These are phyloP conservation scores for Papilio xuthus DNA, from an alignment of 1,140 invertebrate species.

Conservation along the genomic window DNA sequence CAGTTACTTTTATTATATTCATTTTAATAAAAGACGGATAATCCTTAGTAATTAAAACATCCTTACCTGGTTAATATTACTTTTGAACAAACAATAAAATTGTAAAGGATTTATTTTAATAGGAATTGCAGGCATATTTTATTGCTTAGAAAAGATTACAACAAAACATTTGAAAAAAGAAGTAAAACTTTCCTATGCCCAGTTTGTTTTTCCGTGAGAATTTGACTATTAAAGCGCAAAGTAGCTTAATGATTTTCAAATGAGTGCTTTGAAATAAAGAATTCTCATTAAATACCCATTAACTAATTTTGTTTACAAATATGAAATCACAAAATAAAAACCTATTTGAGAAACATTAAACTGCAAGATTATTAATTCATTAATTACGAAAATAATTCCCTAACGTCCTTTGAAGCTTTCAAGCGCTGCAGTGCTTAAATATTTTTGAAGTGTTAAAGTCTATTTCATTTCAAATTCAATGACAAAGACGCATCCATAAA, in stretches of 20 bases:
- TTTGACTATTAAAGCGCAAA: not conserved
- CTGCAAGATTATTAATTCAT: not conserved
- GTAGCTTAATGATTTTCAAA: not conserved
- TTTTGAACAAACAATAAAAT: not conserved
- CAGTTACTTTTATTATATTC: no score
- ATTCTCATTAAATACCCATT: not conserved
- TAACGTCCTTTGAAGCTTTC: not conserved
- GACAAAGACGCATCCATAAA: conserved; percentile 67
- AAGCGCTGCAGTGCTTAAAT: conserved; percentile 42
- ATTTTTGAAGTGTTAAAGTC: conserved; percentile 31
- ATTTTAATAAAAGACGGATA: no score
- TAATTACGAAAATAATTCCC: not conserved
- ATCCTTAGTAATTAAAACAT: no score
- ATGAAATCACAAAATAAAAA: not conserved
- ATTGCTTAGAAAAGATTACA: not conserved
- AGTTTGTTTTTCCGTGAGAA: not conserved
- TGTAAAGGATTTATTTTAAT: not conserved
- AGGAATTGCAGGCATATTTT: not conserved
- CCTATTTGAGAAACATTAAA: not conserved
- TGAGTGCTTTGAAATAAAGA: not conserved
- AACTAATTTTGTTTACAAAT: conserved; percentile 10
- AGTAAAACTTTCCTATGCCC: not conserved
- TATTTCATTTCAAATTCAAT: conserved; percentile 55
- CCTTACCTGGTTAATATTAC: no score
- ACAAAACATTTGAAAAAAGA: not conserved